Evolutionary conservation across 2,113 vertebrate genomes (phyloP).

Genomic region (Semnopithecus entellus): DNA sequence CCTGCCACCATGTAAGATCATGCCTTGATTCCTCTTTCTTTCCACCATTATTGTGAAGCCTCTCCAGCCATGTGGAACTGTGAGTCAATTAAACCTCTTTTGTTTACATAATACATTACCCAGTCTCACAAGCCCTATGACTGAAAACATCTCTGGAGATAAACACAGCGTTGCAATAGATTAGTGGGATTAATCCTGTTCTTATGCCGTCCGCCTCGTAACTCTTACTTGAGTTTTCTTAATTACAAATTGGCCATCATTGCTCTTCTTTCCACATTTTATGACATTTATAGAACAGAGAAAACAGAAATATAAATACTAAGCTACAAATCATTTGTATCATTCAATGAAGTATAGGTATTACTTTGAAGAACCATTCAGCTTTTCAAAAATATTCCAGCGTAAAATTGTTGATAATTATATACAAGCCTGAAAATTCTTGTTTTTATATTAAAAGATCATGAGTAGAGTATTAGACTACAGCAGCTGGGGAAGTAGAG

Average conservation of each 20-base stretch:
- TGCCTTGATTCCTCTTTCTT: too few species aligned
- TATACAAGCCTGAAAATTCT: not conserved
- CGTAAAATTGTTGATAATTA: slow-evolving; percentile 3
- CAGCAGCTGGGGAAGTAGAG: not conserved
- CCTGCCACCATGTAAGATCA: too few species aligned
- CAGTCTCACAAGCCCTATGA: too few species aligned
- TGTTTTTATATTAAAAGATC: not conserved
- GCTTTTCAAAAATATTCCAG: slow-evolving; percentile 2
- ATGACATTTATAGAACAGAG: not conserved
- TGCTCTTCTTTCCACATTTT: not conserved
- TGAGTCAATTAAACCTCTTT: too few species aligned
- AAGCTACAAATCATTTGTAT: not conserved
- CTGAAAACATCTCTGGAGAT: not conserved
- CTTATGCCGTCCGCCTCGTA: not conserved
- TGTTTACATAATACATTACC: too few species aligned
- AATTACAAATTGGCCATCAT: not conserved
- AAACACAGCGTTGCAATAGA: not conserved
- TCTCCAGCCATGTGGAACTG: too few species aligned
- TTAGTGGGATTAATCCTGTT: not conserved
- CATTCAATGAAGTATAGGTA: not conserved
- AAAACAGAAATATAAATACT: not conserved
- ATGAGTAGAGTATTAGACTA: not conserved
- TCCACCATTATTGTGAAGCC: too few species aligned
- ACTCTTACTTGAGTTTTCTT: not conserved
- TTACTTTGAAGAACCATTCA: not conserved